Conservation (phyloP, 2,797 vertebrate genomes). For the Sardinella longiceps region DNA sequence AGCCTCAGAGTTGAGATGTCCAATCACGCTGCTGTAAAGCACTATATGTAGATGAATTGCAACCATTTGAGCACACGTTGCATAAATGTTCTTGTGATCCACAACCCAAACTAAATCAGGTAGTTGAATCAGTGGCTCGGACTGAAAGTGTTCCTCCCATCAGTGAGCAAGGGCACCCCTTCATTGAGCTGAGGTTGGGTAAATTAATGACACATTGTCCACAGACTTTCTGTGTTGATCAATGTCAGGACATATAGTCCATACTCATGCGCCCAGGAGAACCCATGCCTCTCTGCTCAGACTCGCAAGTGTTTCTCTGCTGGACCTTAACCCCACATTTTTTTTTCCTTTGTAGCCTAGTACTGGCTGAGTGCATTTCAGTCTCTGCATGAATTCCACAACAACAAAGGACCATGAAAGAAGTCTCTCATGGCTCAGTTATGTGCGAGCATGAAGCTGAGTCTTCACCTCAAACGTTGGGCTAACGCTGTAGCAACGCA, state of each 20-base stretch:
- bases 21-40: not conserved
- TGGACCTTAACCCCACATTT: not conserved
- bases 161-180: conserved; percentile 31
- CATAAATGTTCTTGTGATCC: not conserved
- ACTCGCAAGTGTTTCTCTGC: not conserved
- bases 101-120: not conserved
- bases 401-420: conserved; percentile 59
- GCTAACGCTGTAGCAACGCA: conserved; percentile 4
- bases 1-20: not conserved
- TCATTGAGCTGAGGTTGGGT: conserved; percentile 38
- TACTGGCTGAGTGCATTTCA: conserved; percentile 58
- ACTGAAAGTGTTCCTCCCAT: conserved; percentile 23
- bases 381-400: conserved; percentile 62
- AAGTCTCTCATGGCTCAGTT: conserved; percentile 51
- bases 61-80: not conserved
- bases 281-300: not conserved
- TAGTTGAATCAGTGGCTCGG: not conserved
- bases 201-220: conserved; percentile 47
- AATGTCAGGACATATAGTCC: conserved; percentile 61
- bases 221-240: conserved; percentile 48
- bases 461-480: conserved; percentile 63
- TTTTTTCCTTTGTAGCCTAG: conserved; percentile 3
- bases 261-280: conserved; percentile 37
- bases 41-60: not conserved
- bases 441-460: conserved; percentile 65